These are phyloP conservation scores for Pogoniulus pusillus DNA, from an alignment of 2,797 vertebrate species.

Conservation along the genomic window DNA sequence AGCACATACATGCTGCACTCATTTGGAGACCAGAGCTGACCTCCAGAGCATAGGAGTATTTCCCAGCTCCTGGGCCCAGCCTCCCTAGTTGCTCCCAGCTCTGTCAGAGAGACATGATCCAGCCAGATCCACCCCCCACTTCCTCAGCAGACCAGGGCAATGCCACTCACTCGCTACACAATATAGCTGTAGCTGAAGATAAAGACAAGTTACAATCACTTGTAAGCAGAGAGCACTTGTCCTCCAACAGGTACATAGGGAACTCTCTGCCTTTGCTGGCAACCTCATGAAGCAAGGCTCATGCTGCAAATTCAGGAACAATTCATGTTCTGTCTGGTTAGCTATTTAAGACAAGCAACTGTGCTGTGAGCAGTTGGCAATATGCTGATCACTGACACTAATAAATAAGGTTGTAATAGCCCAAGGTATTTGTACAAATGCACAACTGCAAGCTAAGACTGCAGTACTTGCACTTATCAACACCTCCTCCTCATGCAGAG, in stretches of 20 bases:
- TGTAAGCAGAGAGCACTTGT: neutral
- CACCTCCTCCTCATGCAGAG: neutral
- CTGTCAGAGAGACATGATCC: neutral
- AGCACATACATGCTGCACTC: neutral
- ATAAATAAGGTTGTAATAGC: neutral
- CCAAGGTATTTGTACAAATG: neutral
- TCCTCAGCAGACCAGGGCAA: neutral
- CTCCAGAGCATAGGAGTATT: accelerated
- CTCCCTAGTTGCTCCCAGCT: neutral
- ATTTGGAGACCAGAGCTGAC: neutral
- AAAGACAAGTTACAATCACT: neutral
- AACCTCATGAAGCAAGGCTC: neutral
- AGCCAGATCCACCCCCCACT: neutral
- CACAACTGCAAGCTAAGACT: neutral
- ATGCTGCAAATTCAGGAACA: neutral
- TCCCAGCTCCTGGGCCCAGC: neutral
- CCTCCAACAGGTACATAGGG: neutral
- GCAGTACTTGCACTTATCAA: neutral
- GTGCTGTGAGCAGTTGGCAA: neutral
- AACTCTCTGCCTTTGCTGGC: neutral
- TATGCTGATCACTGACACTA: neutral
- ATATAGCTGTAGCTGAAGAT: neutral
- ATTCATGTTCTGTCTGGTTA: neutral
- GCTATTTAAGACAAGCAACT: neutral
- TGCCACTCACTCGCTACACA: neutral